phyloP scores from a whole-genome alignment of 1,140 invertebrate species.

The Brachionus rotundiformis region DNA sequence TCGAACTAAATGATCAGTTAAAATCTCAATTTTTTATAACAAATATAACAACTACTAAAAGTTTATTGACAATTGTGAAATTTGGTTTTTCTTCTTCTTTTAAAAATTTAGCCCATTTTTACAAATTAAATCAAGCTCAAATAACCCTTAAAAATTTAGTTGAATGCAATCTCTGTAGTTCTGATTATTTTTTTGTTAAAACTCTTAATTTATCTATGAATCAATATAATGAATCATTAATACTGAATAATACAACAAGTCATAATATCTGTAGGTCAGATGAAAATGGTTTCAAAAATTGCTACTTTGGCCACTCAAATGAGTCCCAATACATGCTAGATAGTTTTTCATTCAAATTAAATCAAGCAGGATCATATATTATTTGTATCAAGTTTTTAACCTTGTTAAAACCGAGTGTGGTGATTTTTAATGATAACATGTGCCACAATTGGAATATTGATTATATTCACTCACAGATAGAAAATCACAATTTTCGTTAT shows the following conservation, averaged over 20 bases:
- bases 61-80: background rate
- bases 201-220: background rate
- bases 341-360: background rate
- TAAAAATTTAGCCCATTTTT: background rate
- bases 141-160: background rate
- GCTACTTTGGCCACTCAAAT: background rate
- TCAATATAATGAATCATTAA: background rate
- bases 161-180: background rate
- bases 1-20: background rate
- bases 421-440: constrained; percentile 17
- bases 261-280: background rate
- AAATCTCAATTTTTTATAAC: background rate
- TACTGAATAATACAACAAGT: background rate
- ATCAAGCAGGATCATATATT: background rate
- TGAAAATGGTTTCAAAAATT: background rate
- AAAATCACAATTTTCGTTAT: constrained; percentile 14
- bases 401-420: background rate
- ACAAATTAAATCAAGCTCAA: background rate
- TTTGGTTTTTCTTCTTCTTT: background rate
- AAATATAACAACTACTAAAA: background rate
- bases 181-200: background rate
- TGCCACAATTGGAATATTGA: background rate
- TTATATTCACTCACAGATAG: background rate
- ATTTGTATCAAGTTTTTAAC: background rate
- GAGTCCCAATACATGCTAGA: background rate